Percentiles rank a stretch among this genome's conserved stretches.
Conservation (phyloP, 2,113 vertebrate species). For the Stigmatopora argus region DNA sequence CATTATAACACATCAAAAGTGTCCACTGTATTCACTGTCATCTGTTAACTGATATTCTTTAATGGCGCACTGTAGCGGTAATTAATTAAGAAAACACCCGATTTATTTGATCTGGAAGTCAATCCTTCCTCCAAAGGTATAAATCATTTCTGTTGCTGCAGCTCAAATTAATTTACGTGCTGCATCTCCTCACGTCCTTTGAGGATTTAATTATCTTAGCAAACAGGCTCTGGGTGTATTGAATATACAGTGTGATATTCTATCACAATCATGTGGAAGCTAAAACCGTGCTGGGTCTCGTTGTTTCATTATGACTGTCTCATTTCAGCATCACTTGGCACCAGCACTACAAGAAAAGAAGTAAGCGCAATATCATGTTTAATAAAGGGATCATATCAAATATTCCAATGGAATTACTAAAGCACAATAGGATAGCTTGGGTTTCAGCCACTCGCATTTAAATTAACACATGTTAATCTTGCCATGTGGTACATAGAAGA, state of each 20-base stretch:
- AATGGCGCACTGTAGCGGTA: slow-evolving; percentile 59
- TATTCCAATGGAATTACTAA: not conserved
- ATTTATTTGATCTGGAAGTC: slow-evolving; percentile 67
- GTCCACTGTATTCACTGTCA: slow-evolving; percentile 64
- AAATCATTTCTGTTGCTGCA: slow-evolving; percentile 61
- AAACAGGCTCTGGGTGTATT: slow-evolving; percentile 59
- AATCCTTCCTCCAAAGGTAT: slow-evolving; percentile 56
- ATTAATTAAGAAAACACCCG: slow-evolving; percentile 65
- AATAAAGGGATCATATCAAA: not conserved
- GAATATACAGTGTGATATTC: slow-evolving; percentile 38
- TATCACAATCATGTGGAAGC: slow-evolving; percentile 37
- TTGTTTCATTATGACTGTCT: slow-evolving; percentile 20
- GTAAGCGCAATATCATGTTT: not conserved
- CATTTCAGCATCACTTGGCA: not conserved
- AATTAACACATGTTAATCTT: not conserved
- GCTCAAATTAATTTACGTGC: slow-evolving; percentile 67
- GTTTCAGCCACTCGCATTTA: not conserved
- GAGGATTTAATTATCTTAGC: slow-evolving; percentile 70
- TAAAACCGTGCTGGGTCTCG: slow-evolving; percentile 22
- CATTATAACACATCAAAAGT: slow-evolving; percentile 65
- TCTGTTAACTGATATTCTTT: slow-evolving; percentile 66
- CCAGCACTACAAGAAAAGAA: not conserved
- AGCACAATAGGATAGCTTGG: not conserved
- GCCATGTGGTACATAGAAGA: not conserved
- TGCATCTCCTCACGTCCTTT: slow-evolving; percentile 61